Base-by-base conservation (phyloP, 1,140 invertebrate genomes). In the Sarcophaga bullata region DNA sequence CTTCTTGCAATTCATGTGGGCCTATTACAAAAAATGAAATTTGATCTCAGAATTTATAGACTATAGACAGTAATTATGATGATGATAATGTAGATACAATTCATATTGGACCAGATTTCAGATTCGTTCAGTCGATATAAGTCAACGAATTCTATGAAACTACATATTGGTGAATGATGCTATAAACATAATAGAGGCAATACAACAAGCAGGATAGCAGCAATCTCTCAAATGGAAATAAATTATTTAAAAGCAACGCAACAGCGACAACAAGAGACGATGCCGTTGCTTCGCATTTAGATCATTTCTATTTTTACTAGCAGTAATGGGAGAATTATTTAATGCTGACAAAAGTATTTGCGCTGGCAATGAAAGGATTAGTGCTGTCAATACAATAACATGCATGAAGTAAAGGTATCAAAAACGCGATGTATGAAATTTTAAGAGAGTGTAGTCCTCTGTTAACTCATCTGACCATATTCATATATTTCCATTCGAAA, bases 1-100 rank as follows among this genome's bases (percentile, higher is more conserved):
- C 48, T 78, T 78, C 6, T 2, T 52, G 8, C 2, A 15, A 7
- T 4, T 78, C 50, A 49, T 78, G 75, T 19, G 9, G 8, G 19
- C 75, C 75, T 78, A 19, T 78, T 78, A 49, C 49, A 78, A 50
- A 78, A 37, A 17, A 50, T 19, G 75, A 50, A 49, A 78, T 78
- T 78, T 50, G 75, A 78, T 78, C 75, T 52, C 75, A 78, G 75
- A 49, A 52, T 52, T 78, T 78, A n/a, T 50, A 37, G 46, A n/a
- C n/a, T n/a, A n/a, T n/a, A 78, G 75, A 68, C 50, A 50, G 48
- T 76, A 48, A 48, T 76, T 76, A 49, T 17, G 13, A 76, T 15
- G 15, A 13, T 46, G 11, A 73, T 15, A 9, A 25, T 8, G 19
- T 25, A 1, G 11, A n/a, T 76, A 8, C 46, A 46, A n/a, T 15